Base-by-base conservation (phyloP, 2,113 vertebrate genomes). In the Ictalurus furcatus region DNA sequence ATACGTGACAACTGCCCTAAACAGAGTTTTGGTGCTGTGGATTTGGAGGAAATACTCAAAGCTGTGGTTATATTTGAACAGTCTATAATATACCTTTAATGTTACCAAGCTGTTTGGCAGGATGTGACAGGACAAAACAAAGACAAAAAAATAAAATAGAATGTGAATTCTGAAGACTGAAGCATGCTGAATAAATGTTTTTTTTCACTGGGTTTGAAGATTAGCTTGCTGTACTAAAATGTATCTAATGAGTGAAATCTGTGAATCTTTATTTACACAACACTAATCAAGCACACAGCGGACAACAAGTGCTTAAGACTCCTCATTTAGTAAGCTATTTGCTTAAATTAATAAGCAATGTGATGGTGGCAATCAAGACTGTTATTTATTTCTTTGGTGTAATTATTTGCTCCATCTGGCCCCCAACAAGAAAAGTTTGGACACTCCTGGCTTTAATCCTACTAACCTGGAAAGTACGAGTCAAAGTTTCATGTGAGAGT, bases 231-330 rank as follows among this genome's bases (percentile, higher is more conserved):
- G 71, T 28, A 30, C 8, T 21, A 52, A 63, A 79, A 78, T 78
- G 9, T 12, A 73, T 8, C 34, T 85, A 37, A 73, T 87, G 40
- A 52, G 82, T 88, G 58, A 88, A 56, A 85, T 73, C 81, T 17
- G 14, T 63, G 21, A 30, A 84, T 61, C 17, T 83, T 48, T n/a
- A 28, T 69, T 69, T 52, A 85, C 23, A 67, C 25, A 69, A 58
- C 44, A 25, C 52, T 63, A 84, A 84, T 84, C 81, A 84, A 83
- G 34, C 21, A 84, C 56, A 83, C 54, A 40, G 56, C 4, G 61
- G 2, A 84, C 52, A 82, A 37, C 30, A 63, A 40, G 58, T 40
- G 81, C 34, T 44, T 63, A 84, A 40, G 34, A 84, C 58, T 40
- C 34, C 58, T 63, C 13, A 7, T 34, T 23, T 40, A 61, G 21